Percentiles rank a stretch among this genome's conserved stretches.
phyloP scores from a whole-genome alignment of 2,113 vertebrate genomes.

The Lates calcarifer region DNA sequence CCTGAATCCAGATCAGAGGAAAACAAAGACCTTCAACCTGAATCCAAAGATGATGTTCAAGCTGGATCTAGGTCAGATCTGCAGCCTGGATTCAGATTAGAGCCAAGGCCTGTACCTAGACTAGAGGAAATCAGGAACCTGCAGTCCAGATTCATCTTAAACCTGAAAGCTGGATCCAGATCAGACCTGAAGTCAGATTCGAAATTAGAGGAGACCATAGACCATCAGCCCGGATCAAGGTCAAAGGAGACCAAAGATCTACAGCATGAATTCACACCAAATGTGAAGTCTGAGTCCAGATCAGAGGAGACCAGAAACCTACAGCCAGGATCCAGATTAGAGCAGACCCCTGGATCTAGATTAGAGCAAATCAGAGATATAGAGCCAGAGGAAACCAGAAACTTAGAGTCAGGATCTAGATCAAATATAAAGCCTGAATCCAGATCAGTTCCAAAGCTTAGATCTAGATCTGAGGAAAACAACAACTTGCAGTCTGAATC shows the following conservation, averaged over 20 bases:
- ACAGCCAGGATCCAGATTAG: not conserved
- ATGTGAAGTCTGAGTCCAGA: not conserved
- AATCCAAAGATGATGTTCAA: too few relatives aligned
- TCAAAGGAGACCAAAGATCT: not conserved
- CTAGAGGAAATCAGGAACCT: too few relatives aligned
- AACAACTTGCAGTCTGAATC: not conserved
- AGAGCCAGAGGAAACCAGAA: not conserved
- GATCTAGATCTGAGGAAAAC: not conserved
- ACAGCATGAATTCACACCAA: not conserved
- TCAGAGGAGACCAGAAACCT: not conserved
- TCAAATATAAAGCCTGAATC: not conserved
- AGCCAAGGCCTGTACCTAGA: not conserved
- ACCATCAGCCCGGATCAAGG: not conserved
- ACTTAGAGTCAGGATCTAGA: not conserved
- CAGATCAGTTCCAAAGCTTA: not conserved
- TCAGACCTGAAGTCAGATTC: not conserved
- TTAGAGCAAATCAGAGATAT: not conserved
- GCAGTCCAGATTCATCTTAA: too few relatives aligned
- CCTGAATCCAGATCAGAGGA: not conserved
- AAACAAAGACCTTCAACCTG: too few relatives aligned
- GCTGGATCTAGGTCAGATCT: not conserved
- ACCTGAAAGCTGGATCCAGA: too few relatives aligned
- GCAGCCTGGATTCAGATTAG: not conserved
- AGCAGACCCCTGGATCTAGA: not conserved
- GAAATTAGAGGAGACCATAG: not conserved